Percentiles rank a stretch among this genome's conserved stretches.
Conservation (phyloP, 2,888 invertebrate genomes). For the Yponomeuta plumbellus region DNA sequence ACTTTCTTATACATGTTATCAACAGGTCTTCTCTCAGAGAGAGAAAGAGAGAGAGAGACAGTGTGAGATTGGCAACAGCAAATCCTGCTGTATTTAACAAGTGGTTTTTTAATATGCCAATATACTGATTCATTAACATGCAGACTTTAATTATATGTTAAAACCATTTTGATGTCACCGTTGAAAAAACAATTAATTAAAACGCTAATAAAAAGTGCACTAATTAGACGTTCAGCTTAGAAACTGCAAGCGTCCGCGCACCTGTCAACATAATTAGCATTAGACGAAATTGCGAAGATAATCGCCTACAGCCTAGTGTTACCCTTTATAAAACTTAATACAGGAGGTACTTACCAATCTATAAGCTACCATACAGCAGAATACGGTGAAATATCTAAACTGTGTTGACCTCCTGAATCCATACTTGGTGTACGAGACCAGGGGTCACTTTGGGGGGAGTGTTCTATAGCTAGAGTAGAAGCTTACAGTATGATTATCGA, state of each 20-base stretch:
- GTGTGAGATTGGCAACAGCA: too few relatives aligned
- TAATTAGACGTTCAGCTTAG: background rate
- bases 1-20: too few relatives aligned
- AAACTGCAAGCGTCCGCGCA: background rate
- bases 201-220: background rate
- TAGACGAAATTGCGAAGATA: slow-evolving; percentile 6
- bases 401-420: background rate
- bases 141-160: too few relatives aligned
- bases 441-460: background rate
- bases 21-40: too few relatives aligned
- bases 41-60: too few relatives aligned
- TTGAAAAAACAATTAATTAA: too few relatives aligned
- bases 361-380: slow-evolving; percentile 29
- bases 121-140: too few relatives aligned
- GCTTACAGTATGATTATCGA: slow-evolving; percentile 59
- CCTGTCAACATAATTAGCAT: background rate
- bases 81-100: too few relatives aligned
- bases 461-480: background rate
- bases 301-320: background rate
- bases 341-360: background rate
- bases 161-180: too few relatives aligned
- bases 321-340: background rate
- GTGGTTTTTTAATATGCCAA: too few relatives aligned
- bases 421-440: background rate
- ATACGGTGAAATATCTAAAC: too few relatives aligned